Percentiles rank a stretch among this genome's conserved stretches.
Evolutionary conservation across 2,888 invertebrate species (phyloP).

Genomic region (Belgica antarctica): DNA sequence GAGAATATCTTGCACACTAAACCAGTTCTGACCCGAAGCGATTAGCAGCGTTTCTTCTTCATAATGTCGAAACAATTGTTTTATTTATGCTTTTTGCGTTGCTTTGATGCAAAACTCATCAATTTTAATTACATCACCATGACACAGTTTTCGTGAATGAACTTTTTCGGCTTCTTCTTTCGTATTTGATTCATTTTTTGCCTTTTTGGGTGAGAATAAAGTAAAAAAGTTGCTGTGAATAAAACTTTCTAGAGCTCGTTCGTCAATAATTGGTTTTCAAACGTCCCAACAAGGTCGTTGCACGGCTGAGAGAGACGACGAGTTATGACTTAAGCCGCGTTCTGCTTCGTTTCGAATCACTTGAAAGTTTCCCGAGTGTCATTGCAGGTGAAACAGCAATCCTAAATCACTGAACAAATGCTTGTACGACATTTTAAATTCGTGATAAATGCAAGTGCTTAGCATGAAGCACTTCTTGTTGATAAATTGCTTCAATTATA

Average conservation of each 20-base stretch:
- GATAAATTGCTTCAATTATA: slow-evolving; percentile 37
- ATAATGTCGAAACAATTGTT: neutral
- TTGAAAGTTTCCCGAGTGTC: neutral
- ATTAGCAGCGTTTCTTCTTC: neutral
- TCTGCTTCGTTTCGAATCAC: neutral
- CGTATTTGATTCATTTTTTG: neutral
- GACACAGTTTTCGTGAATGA: slow-evolving; percentile 7
- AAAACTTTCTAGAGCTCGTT: neutral
- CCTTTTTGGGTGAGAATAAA: neutral
- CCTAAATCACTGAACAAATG: neutral
- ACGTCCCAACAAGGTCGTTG: too few species aligned
- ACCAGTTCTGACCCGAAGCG: neutral
- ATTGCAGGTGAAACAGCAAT: neutral
- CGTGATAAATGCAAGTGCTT: slow-evolving; percentile 15
- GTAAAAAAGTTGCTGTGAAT: neutral
- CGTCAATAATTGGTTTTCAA: too few species aligned
- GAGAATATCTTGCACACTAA: too few species aligned
- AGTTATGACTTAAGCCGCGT: too few species aligned
- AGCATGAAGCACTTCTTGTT: neutral
- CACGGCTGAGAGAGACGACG: too few species aligned
- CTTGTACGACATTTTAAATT: slow-evolving; percentile 21
- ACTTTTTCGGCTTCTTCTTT: neutral
- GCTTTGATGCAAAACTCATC: neutral
- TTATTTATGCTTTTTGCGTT: neutral
- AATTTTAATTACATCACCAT: slow-evolving; percentile 21